phyloP scores from a whole-genome alignment of 2,888 invertebrate genomes.

The Ochropleura leucogaster region DNA sequence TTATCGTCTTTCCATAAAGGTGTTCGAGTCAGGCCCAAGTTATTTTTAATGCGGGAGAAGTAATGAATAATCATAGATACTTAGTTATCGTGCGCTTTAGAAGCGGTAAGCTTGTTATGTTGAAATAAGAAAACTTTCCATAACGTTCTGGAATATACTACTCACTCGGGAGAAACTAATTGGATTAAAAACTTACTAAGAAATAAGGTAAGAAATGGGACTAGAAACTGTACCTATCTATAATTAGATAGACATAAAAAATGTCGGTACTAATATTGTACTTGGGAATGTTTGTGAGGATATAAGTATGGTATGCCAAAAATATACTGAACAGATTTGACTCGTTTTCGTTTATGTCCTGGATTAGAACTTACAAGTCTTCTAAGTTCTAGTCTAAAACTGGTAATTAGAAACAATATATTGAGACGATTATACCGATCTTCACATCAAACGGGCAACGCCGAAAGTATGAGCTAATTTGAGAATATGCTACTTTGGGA shows the following conservation, averaged over 20 bases:
- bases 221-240: background rate
- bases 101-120: slow-evolving; percentile 47
- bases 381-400: too few species aligned
- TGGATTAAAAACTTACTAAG: slow-evolving; percentile 10
- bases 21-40: background rate
- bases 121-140: slow-evolving; percentile 57
- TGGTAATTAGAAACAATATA: too few species aligned
- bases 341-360: too few species aligned
- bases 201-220: slow-evolving; percentile 29
- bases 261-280: too few species aligned
- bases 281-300: too few species aligned
- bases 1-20: background rate
- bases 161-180: slow-evolving; percentile 9
- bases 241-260: background rate
- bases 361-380: too few species aligned
- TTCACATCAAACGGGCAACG: too few species aligned
- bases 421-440: too few species aligned
- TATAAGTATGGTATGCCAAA: too few species aligned
- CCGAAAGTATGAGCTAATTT: background rate
- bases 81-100: slow-evolving; percentile 25
- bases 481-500: background rate
- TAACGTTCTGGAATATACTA: slow-evolving; percentile 47
- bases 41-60: slow-evolving; percentile 16
- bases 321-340: too few species aligned
- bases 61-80: slow-evolving; percentile 25